Evolutionary conservation across 2,888 invertebrate species (phyloP).

Genomic region (Busseola fusca): DNA sequence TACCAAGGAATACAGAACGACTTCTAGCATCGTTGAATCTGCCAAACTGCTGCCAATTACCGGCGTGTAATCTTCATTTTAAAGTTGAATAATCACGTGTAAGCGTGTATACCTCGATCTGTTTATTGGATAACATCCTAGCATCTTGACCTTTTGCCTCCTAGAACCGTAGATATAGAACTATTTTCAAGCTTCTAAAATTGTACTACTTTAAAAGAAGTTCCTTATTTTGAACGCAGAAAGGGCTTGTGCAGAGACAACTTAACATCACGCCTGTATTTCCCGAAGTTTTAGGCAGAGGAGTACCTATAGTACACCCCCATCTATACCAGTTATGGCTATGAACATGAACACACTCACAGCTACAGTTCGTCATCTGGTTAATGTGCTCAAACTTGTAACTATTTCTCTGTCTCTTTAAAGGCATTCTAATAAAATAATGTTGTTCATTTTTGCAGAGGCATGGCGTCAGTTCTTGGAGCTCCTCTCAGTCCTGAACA

Average conservation of each 20-base stretch:
- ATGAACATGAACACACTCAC: no score
- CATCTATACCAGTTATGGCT: no score
- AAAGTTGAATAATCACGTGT: neutral
- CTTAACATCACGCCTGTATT: no score
- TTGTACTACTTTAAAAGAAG: neutral
- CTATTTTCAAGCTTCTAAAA: neutral
- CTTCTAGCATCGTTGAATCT: neutral
- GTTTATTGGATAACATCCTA: neutral
- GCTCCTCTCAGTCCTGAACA: constrained; percentile 92
- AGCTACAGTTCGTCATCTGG: no score
- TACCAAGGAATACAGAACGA: neutral
- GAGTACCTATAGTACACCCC: no score
- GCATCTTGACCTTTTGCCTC: neutral
- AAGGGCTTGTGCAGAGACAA: neutral
- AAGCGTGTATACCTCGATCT: constrained; percentile 1
- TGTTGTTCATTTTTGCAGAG: constrained; percentile 83
- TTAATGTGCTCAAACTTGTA: no score
- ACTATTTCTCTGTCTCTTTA: neutral
- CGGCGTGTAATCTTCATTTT: neutral
- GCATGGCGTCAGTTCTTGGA: constrained; percentile 91
- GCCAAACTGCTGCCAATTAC: neutral
- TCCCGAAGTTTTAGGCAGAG: no score
- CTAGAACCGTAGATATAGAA: neutral
- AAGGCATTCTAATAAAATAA: neutral
- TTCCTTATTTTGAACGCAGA: neutral